phyloP scores from a whole-genome alignment of 1,140 invertebrate genomes.

The Drosophila nikananu region DNA sequence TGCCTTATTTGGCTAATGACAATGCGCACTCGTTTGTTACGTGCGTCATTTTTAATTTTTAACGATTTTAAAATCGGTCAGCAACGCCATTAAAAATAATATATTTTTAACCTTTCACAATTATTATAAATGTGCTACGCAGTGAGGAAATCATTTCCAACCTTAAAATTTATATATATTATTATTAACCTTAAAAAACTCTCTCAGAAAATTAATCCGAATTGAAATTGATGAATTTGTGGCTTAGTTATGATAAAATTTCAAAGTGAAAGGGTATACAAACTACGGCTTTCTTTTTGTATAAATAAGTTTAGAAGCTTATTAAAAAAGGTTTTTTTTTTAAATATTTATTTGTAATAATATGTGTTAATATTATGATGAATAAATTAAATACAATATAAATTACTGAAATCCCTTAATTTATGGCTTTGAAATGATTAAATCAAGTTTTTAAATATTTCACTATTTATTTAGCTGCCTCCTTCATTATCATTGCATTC shows the following conservation, averaged over 20 bases:
- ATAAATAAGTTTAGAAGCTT: not conserved
- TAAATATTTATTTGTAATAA: not conserved
- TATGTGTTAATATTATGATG: not conserved
- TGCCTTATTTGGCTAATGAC: slow-evolving; percentile 36
- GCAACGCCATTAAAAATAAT: not conserved
- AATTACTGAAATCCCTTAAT: not conserved
- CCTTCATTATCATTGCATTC: not conserved
- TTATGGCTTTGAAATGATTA: not conserved
- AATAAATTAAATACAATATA: not conserved
- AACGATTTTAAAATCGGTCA: slow-evolving; percentile 30
- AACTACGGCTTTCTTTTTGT: not conserved
- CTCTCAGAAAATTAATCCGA: not conserved
- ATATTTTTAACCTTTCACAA: too few relatives aligned
- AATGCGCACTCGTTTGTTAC: slow-evolving; percentile 37
- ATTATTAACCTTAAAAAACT: too few relatives aligned
- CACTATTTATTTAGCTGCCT: not conserved
- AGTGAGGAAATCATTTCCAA: not conserved
- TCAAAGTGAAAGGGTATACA: not conserved
- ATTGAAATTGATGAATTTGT: not conserved
- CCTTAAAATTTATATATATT: not conserved
- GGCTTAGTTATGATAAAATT: not conserved
- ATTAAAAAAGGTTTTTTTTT: slow-evolving; percentile 1
- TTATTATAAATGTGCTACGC: too few relatives aligned
- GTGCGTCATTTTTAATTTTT: slow-evolving; percentile 34
- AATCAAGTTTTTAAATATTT: not conserved